Evolutionary conservation across 1,140 invertebrate species (phyloP).

Genomic region (Mamestra configurata): DNA sequence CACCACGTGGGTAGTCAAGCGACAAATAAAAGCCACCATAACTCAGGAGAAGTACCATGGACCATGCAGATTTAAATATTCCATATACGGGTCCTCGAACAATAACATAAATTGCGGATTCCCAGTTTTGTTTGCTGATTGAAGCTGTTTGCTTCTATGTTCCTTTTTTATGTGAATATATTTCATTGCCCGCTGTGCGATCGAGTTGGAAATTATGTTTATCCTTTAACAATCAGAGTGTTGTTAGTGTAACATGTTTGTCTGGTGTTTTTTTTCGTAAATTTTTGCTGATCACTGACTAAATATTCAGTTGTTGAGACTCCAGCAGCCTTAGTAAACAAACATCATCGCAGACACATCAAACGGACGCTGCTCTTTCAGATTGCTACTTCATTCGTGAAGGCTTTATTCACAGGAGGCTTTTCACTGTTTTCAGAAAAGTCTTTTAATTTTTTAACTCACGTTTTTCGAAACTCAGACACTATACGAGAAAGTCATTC

Average conservation of each 20-base stretch:
- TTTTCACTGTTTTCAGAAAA: no score
- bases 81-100: conserved; percentile 19
- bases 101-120: conserved; percentile 36
- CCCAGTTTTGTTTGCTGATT: conserved; percentile 23
- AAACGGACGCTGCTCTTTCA: background rate
- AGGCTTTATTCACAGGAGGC: background rate
- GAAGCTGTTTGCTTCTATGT: background rate
- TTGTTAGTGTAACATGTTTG: background rate
- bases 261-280: background rate
- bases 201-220: background rate
- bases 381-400: background rate
- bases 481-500: no score
- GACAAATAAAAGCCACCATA: conserved; percentile 18
- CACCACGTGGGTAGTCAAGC: conserved; percentile 9
- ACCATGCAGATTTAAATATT: conserved; percentile 2
- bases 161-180: background rate
- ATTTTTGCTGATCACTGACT: background rate
- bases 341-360: background rate
- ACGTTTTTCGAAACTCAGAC: no score
- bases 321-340: background rate
- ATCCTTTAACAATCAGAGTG: background rate
- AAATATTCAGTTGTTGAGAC: conserved; percentile 3
- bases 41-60: conserved; percentile 17
- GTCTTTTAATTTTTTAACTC: no score
- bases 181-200: background rate